Percentiles rank a stretch among this genome's conserved stretches.
phyloP scores from a whole-genome alignment of 2,888 invertebrate species.

The Spodoptera picta region DNA sequence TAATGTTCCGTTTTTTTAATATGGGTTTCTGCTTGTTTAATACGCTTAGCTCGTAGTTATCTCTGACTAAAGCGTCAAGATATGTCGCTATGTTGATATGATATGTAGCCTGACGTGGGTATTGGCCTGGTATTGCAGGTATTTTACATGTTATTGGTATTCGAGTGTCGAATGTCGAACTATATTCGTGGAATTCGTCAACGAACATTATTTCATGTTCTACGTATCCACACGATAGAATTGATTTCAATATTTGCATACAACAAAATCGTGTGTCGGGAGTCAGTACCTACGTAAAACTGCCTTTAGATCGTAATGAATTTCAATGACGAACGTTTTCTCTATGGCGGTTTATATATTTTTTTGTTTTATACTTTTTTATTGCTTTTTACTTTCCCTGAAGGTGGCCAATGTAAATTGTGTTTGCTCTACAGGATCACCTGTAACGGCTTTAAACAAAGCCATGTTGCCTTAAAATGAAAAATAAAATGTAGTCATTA shows the following conservation, averaged over 20 bases:
- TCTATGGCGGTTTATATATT: no score
- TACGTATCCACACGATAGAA: constrained; percentile 1
- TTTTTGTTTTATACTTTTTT: neutral
- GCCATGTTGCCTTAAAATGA: constrained; percentile 23
- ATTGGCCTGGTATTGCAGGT: neutral
- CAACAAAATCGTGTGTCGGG: no score
- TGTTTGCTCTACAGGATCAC: neutral
- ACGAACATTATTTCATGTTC: constrained; percentile 2
- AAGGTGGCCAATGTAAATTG: neutral
- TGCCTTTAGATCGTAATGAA: no score
- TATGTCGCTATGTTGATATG: no score
- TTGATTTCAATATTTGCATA: constrained; percentile 15
- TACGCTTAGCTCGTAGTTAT: no score
- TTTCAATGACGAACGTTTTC: no score
- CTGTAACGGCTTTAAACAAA: constrained; percentile 20
- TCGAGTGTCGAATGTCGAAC: constrained; percentile 9
- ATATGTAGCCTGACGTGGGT: neutral
- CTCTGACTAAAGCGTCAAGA: no score
- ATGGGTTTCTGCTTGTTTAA: no score
- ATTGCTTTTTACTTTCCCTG: constrained; percentile 2
- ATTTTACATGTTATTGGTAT: constrained; percentile 6
- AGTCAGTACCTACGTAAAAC: no score
- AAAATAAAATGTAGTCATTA: constrained; percentile 38
- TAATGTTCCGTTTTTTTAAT: no score
- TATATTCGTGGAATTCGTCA: constrained; percentile 8